These are phyloP conservation scores for Calephelis nemesis DNA, from an alignment of 1,140 invertebrate genomes.

Conservation along the genomic window DNA sequence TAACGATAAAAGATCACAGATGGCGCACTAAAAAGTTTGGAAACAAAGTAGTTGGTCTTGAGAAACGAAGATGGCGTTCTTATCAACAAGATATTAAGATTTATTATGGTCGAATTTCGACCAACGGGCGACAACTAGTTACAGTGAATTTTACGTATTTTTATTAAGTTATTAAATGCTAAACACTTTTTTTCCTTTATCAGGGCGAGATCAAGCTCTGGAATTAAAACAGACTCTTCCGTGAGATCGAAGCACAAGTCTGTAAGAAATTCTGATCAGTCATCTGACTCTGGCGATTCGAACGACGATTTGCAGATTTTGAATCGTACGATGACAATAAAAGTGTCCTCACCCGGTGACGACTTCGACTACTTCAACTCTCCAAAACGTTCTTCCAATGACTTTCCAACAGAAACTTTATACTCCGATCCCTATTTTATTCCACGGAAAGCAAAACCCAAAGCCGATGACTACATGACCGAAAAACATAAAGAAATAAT, in stretches of 20 bases:
- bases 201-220: constrained; percentile 44
- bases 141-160: neutral
- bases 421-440: constrained; percentile 51
- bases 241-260: constrained; percentile 43
- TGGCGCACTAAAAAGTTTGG: too few relatives aligned
- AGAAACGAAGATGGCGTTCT: too few relatives aligned
- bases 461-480: constrained; percentile 78
- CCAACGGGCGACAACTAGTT: neutral
- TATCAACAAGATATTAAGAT: too few relatives aligned
- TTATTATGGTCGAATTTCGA: too few relatives aligned
- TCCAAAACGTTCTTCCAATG: constrained; percentile 79
- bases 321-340: constrained; percentile 78
- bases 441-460: constrained; percentile 58
- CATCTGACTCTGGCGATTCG: constrained; percentile 79
- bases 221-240: constrained; percentile 43
- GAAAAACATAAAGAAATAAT: constrained; percentile 79
- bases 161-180: neutral
- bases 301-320: constrained; percentile 78
- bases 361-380: constrained; percentile 84
- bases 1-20: too few relatives aligned
- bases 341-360: constrained; percentile 81
- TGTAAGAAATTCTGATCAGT: constrained; percentile 39
- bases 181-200: neutral
- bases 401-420: constrained; percentile 57
- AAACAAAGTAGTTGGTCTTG: too few relatives aligned